These are phyloP conservation scores for Sylvicola cinctus DNA, from an alignment of 2,888 invertebrate genomes.

Conservation along the genomic window DNA sequence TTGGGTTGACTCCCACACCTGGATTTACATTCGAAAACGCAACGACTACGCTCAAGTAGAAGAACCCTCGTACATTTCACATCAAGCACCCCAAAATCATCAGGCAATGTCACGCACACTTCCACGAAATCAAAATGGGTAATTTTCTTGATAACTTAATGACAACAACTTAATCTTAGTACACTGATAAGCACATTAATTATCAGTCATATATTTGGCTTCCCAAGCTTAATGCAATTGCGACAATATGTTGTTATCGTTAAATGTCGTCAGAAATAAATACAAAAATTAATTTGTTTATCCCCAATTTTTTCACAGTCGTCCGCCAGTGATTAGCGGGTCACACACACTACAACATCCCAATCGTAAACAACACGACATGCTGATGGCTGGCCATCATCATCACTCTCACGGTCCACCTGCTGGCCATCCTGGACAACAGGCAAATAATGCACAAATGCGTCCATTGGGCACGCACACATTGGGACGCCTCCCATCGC, in stretches of 20 bases:
- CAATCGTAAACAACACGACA: constrained; percentile 25
- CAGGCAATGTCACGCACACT: constrained; percentile 25
- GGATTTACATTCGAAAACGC: constrained; percentile 90
- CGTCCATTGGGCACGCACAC: constrained; percentile 38
- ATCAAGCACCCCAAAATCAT: constrained; percentile 23
- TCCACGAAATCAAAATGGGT: constrained; percentile 25
- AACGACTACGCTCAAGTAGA: constrained; percentile 60
- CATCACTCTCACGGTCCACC: constrained; percentile 9
- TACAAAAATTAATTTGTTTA: not conserved
- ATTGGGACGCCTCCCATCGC: constrained; percentile 41
- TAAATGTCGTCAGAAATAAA: not conserved
- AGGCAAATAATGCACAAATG: constrained; percentile 22
- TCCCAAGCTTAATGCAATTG: constrained; percentile 11
- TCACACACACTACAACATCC: constrained; percentile 26
- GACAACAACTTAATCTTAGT: too few species aligned
- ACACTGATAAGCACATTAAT: too few species aligned
- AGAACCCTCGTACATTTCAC: constrained; percentile 41
- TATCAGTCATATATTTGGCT: not conserved
- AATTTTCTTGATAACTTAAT: constrained; percentile 6
- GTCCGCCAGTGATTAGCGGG: constrained; percentile 26
- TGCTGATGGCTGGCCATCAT: constrained; percentile 28
- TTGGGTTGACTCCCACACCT: constrained; percentile 87
- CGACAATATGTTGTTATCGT: not conserved
- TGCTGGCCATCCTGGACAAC: constrained; percentile 11
- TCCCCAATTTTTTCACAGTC: constrained; percentile 7